Evolutionary conservation across 2,888 invertebrate species (phyloP).

Genomic region (Emmelina monodactyla): DNA sequence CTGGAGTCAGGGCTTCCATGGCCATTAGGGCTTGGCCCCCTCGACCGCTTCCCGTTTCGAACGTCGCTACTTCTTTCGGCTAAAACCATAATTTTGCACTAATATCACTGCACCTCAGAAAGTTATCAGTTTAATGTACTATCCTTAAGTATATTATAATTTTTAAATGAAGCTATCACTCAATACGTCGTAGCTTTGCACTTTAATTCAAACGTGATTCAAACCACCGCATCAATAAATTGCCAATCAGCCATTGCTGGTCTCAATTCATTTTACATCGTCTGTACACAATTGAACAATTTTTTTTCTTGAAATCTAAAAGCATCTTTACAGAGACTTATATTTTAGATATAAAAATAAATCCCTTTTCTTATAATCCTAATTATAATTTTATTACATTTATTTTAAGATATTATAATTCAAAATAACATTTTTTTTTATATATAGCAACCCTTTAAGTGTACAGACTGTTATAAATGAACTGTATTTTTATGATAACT

Average conservation of each 20-base stretch:
- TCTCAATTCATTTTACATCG: conserved; percentile 33
- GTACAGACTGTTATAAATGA: too few relatives aligned
- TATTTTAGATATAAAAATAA: too few relatives aligned
- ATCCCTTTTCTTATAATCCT: too few relatives aligned
- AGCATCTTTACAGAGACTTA: too few relatives aligned
- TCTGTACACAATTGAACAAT: conserved; percentile 55
- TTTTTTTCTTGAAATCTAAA: too few relatives aligned
- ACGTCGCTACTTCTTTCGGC: conserved; percentile 88
- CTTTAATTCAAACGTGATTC: conserved; percentile 64
- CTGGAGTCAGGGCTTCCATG: conserved; percentile 80
- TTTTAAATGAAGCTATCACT: conserved; percentile 29
- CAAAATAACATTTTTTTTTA: too few relatives aligned
- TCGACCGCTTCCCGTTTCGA: conserved; percentile 86
- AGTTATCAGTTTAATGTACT: conserved; percentile 18
- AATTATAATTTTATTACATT: too few relatives aligned
- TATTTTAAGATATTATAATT: too few relatives aligned
- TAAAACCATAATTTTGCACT: conserved; percentile 76
- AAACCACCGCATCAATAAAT: conserved; percentile 67
- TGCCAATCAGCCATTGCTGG: conserved; percentile 45
- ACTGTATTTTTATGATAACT: too few relatives aligned
- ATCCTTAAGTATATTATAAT: conserved; percentile 16
- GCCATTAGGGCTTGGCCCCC: conserved; percentile 92
- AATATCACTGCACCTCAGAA: conserved; percentile 27
- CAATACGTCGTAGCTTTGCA: conserved; percentile 38
- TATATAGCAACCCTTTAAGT: too few relatives aligned